These are phyloP conservation scores for Drosophila paramelanica DNA, from an alignment of 2,888 invertebrate species.

Conservation along the genomic window DNA sequence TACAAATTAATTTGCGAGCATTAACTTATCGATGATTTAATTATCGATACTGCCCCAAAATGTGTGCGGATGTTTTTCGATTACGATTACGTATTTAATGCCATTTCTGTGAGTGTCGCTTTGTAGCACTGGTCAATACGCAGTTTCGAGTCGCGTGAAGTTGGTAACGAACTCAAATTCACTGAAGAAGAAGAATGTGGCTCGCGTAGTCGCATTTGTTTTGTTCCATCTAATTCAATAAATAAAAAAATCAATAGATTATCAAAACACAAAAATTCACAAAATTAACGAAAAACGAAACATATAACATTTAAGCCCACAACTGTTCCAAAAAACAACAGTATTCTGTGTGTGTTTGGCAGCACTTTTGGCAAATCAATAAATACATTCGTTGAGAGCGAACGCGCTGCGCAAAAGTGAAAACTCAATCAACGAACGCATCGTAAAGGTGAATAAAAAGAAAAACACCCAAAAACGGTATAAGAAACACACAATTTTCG, in stretches of 20 bases:
- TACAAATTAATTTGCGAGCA: conserved; percentile 49
- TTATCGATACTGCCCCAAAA: neutral
- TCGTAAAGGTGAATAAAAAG: conserved; percentile 73
- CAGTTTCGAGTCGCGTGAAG: conserved; percentile 24
- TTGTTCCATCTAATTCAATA: conserved; percentile 50
- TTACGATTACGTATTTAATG: neutral
- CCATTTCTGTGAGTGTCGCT: conserved; percentile 15
- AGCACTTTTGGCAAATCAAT: conserved; percentile 70
- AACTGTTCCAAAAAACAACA: conserved; percentile 49
- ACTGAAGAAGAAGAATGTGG: conserved; percentile 58
- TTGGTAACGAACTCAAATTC: conserved; percentile 24
- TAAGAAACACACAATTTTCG: conserved; percentile 45
- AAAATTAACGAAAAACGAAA: conserved; percentile 33
- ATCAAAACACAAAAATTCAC: conserved; percentile 19
- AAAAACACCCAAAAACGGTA: conserved; percentile 38
- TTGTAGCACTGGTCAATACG: conserved; percentile 1
- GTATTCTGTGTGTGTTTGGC: conserved; percentile 65
- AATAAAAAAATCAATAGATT: conserved; percentile 20
- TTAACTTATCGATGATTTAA: conserved; percentile 11
- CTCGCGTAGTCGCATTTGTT: conserved; percentile 62
- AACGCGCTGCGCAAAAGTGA: conserved; percentile 74
- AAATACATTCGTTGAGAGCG: conserved; percentile 49
- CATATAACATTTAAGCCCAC: conserved; percentile 20
- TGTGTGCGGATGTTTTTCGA: neutral
- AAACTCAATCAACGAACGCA: conserved; percentile 67